A percentile compares a stretch with the other conserved stretches of the same genome.
phyloP scores from a whole-genome alignment of 2,113 vertebrate genomes.

The Pelobates fuscus region DNA sequence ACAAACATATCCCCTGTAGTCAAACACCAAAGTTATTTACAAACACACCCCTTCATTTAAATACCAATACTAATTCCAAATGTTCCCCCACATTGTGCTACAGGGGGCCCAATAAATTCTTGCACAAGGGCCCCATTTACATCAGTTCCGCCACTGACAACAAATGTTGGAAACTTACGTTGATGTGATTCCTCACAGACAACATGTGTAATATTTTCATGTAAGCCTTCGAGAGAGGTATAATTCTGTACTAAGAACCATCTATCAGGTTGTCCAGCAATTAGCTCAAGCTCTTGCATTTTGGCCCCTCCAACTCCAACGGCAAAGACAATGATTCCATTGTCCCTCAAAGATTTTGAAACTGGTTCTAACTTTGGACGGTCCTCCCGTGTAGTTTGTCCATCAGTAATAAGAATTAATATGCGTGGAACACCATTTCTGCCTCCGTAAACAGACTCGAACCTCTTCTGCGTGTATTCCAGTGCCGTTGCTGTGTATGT shows the following conservation, averaged over 20 bases:
- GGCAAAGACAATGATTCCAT: constrained; percentile 64
- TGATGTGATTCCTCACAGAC: constrained; percentile 60
- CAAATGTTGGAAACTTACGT: background rate
- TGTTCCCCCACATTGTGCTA: too few relatives aligned
- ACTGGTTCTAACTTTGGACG: constrained; percentile 36
- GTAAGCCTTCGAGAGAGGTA: constrained; percentile 60
- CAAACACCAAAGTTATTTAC: too few relatives aligned
- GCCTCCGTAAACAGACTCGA: constrained; percentile 61
- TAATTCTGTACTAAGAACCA: constrained; percentile 70
- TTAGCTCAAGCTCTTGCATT: constrained; percentile 63
- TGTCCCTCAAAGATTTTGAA: constrained; percentile 53
- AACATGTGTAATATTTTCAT: constrained; percentile 61
- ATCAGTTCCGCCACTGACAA: too few relatives aligned
- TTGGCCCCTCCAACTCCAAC: constrained; percentile 67
- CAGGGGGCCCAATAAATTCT: too few relatives aligned
- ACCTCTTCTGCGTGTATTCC: constrained; percentile 61
- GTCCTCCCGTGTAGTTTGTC: constrained; percentile 60
- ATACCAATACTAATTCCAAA: too few relatives aligned
- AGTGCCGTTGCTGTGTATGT: constrained; percentile 70
- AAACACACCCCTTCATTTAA: too few relatives aligned
- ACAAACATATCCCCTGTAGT: too few relatives aligned
- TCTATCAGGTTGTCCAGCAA: constrained; percentile 56
- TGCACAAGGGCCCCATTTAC: too few relatives aligned
- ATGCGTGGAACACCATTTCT: constrained; percentile 64
- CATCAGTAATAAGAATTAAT: constrained; percentile 76